A percentile compares a stretch with the other conserved stretches of the same genome.
These are phyloP conservation scores for Hyposoter didymator DNA, from an alignment of 2,888 invertebrate species.

Conservation along the genomic window DNA sequence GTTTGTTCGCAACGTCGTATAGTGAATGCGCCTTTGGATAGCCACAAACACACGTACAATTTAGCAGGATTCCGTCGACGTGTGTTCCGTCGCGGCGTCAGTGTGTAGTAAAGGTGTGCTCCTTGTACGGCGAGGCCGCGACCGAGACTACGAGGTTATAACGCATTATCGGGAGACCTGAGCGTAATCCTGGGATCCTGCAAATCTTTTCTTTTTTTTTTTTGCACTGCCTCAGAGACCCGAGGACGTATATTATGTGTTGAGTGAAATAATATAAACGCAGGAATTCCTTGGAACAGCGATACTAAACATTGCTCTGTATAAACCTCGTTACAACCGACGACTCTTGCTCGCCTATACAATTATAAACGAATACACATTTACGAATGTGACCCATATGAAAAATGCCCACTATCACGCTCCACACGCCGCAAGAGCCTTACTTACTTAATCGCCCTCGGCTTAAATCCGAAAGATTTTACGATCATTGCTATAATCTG, in stretches of 20 bases:
- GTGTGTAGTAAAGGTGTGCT: constrained; percentile 36
- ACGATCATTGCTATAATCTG: constrained; percentile 6
- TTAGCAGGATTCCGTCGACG: constrained; percentile 39
- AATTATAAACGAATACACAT: constrained; percentile 17
- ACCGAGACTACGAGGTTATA: constrained; percentile 41
- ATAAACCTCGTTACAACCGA: constrained; percentile 41
- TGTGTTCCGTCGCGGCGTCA: not conserved
- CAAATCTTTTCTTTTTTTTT: constrained; percentile 30
- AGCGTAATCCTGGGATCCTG: constrained; percentile 58
- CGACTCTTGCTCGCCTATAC: constrained; percentile 25
- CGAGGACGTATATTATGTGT: constrained; percentile 44
- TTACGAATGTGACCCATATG: constrained; percentile 18
- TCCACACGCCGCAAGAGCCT: not conserved
- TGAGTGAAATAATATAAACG: constrained; percentile 52
- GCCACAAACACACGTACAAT: constrained; percentile 47
- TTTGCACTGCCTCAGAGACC: constrained; percentile 18
- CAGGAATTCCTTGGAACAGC: constrained; percentile 52
- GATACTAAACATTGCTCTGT: constrained; percentile 50
- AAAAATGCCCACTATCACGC: not conserved
- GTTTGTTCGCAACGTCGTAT: constrained; percentile 52
- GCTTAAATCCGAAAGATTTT: constrained; percentile 5
- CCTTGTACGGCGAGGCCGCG: constrained; percentile 60
- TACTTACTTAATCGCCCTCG: constrained; percentile 4
- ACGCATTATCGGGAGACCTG: constrained; percentile 57
- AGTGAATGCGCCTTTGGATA: constrained; percentile 41